Evolutionary conservation across 2,888 invertebrate genomes (phyloP), one percentile per base, ranked within the genome.

Genomic region (Chironomus riparius): DNA sequence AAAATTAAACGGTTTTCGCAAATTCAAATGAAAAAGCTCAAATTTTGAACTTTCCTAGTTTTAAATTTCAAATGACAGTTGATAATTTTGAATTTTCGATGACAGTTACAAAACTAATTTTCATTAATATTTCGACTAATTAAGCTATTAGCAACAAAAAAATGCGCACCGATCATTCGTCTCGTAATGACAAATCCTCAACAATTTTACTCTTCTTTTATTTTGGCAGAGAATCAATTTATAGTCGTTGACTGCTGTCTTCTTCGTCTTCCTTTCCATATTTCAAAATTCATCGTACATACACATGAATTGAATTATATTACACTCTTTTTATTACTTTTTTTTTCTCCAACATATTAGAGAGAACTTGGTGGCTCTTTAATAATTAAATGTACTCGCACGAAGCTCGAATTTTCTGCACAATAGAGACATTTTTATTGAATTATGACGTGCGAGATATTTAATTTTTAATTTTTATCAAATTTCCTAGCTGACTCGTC

Each of bases 171-270:
- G 38, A 38, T 38, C 38, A 38, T 38, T 38, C 38, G 38, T 38
- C 38, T 38, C 38, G 10, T 10, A 38, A 38, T 50, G 50, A 50
- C 50, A 50, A 15, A 50, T 38, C 10, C 10, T 15, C 56, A 62
- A 62, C 62, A 62, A 62, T 3, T 62, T 13, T 65, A 21, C 21
- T 65, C 13, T 12, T 22, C 21, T 21, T 65, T 22, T 13, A 65
- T 65, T 65, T 65, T 61, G 72, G 62, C 72, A 38, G 62, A 56
- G 72, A 72, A 72, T 72, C 72, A 62, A 72, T 72, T 61, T 72
- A 47, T 61, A 72, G 65, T 61, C 38, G 50, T 22, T 7, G 18
- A 70, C n/a, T 21, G 22, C 15, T 7, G 21, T 21, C 48, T 70
- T 70, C 48, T 70, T 70, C 47, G 13, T 70, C 70, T 13, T 48